Conservation (phyloP, 35 echinoderm and acorn worm species). For the Lytechinus pictus region DNA sequence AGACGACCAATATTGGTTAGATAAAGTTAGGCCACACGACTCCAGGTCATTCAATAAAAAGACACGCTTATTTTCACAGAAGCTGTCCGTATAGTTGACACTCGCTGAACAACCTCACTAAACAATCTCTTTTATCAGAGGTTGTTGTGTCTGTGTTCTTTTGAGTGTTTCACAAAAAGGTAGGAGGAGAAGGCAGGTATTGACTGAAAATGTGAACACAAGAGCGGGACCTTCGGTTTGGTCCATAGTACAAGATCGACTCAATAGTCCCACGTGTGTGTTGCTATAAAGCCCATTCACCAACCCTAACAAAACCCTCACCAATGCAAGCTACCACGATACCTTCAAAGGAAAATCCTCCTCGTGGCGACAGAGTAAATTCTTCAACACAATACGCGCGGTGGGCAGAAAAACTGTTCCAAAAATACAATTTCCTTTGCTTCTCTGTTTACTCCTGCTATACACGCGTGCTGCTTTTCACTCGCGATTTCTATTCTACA, state of each 20-base stretch:
- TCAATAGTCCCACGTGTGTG: constrained; percentile 42
- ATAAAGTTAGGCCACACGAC: constrained; percentile 5
- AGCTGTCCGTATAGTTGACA: constrained; percentile 35
- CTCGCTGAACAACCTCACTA: not conserved
- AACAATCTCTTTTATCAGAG: constrained; percentile 25
- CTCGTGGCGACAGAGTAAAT: constrained; percentile 33
- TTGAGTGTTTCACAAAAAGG: not conserved
- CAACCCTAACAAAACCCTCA: not conserved
- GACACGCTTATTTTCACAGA: not conserved
- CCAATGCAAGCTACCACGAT: not conserved
- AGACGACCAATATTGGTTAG: not conserved
- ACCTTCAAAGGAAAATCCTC: not conserved
- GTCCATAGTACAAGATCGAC: constrained; percentile 36
- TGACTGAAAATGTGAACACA: not conserved
- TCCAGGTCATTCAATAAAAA: not conserved
- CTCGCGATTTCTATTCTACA: constrained; percentile 32
- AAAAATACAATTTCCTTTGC: constrained; percentile 28
- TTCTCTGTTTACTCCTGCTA: constrained; percentile 11
- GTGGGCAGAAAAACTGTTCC: constrained; percentile 9
- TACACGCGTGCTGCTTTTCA: constrained; percentile 42
- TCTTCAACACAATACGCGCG: not conserved
- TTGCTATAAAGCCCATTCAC: constrained; percentile 39
- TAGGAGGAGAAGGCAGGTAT: not conserved
- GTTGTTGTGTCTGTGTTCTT: constrained; percentile 1
- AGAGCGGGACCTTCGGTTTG: not conserved